Conservation (phyloP, 2,888 invertebrate species). For the Ophioninae sp. region DNA sequence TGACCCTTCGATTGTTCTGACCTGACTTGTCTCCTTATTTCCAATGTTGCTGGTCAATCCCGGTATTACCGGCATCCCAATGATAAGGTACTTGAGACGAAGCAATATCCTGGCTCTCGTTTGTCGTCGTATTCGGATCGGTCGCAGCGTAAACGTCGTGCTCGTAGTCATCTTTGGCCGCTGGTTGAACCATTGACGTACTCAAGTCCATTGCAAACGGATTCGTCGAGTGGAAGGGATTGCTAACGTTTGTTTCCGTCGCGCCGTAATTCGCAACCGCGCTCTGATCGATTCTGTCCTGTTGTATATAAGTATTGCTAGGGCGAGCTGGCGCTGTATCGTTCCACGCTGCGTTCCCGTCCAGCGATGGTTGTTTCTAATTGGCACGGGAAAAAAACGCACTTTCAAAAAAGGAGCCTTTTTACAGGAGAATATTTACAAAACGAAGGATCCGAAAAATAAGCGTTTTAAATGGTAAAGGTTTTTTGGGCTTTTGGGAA, state of each 20-base stretch:
- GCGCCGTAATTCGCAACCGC: constrained; percentile 77
- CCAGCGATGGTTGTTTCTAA: constrained; percentile 77
- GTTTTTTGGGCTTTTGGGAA: too few species aligned
- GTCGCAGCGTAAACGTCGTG: constrained; percentile 79
- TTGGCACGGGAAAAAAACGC: constrained; percentile 6
- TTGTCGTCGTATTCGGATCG: constrained; percentile 24
- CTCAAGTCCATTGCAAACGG: constrained; percentile 77
- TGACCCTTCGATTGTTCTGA: constrained; percentile 24
- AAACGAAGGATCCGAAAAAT: too few species aligned
- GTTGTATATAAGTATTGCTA: constrained; percentile 65
- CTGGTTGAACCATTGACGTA: constrained; percentile 76
- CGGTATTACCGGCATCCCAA: constrained; percentile 43
- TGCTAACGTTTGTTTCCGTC: constrained; percentile 71
- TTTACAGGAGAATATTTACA: too few species aligned
- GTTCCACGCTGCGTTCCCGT: constrained; percentile 72
- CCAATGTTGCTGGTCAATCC: constrained; percentile 63
- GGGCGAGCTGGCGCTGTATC: constrained; percentile 68
- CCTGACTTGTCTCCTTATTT: constrained; percentile 46
- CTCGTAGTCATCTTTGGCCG: constrained; percentile 82
- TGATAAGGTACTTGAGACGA: constrained; percentile 36
- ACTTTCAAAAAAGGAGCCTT: neutral
- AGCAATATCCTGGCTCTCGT: constrained; percentile 29
- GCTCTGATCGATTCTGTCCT: constrained; percentile 68
- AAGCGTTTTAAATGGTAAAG: too few species aligned
- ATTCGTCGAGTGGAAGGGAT: constrained; percentile 75